A percentile compares a stretch with the other conserved stretches of the same genome.
Evolutionary conservation across 2,888 invertebrate species (phyloP).

Genomic region (Neria commutata): DNA sequence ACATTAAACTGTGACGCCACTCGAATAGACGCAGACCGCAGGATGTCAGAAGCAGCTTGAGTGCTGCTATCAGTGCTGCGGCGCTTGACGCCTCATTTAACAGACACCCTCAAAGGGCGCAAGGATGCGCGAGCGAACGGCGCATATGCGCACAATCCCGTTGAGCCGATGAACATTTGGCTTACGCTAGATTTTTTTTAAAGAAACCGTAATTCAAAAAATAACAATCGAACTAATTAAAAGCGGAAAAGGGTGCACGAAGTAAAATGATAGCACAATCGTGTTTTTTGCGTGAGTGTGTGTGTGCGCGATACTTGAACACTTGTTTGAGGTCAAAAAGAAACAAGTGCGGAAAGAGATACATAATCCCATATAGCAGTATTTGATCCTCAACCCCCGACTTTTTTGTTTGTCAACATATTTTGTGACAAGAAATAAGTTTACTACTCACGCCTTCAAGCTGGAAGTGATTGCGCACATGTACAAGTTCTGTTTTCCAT

Average conservation of each 20-base stretch:
- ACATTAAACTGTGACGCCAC: slow-evolving; percentile 16
- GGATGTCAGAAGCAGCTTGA: background rate
- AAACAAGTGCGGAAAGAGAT: too few species aligned
- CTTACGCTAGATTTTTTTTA: slow-evolving; percentile 10
- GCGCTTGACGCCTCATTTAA: slow-evolving; percentile 25
- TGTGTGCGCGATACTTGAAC: background rate
- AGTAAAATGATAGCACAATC: background rate
- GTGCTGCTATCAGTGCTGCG: slow-evolving; percentile 3
- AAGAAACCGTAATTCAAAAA: background rate
- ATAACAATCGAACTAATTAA: slow-evolving; percentile 18
- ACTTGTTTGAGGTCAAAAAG: too few species aligned
- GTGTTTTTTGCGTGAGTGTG: background rate
- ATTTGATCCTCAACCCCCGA: too few species aligned
- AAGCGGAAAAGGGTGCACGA: too few species aligned
- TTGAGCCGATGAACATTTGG: background rate
- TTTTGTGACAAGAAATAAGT: too few species aligned
- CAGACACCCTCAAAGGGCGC: slow-evolving; percentile 10
- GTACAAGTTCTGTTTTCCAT: too few species aligned
- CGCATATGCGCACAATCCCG: slow-evolving; percentile 22
- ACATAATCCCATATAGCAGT: too few species aligned
- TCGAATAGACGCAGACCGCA: background rate
- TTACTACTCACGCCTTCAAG: too few species aligned
- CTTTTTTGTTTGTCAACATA: too few species aligned
- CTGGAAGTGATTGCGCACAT: too few species aligned
- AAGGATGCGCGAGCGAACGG: too few species aligned